Base-by-base conservation (phyloP, 2,797 vertebrate species). In the Syndactyla subalaris region DNA sequence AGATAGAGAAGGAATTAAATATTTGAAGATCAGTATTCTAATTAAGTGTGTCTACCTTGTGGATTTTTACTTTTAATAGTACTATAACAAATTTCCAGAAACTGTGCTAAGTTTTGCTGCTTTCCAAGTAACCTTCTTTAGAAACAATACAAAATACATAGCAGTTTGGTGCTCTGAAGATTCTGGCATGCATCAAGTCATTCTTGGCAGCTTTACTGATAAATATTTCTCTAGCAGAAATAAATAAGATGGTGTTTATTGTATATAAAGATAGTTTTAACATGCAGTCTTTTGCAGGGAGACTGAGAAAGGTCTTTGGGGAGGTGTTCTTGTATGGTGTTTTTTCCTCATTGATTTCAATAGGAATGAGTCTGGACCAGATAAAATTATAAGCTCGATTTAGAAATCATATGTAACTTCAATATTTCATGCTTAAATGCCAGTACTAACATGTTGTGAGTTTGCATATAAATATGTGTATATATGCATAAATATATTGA, bases 1-100 rank as follows among this genome's bases (percentile, higher is more conserved):
- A 83, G 85, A 59, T 24, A 82, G 59, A 78, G 48, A 70, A 86
- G 48, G 41, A 93, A 92, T 88, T 82, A 84, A 84, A 85, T 89
- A 29, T 84, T 73, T 84, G 55, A 39, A 63, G 20, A 36, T 5
- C 6, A 34, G 23, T 30, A 9, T 80, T 61, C 65, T 82, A 68
- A 55, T 74, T 86, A 84, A 70, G 38, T 20, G 34, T 55, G 8
- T 38, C 32, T 76, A 49, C n/a, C n/a, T 27, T 43, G 16, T 82
- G 62, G 29, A 32, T 67, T 65, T 93, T 94, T 88, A 78, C 57
- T 71, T 84, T 34, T 15, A 91, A 12, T 34, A 91, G 10, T 10
- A 14, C 13, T 59, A 8, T 32, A 81, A 68, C 10, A 54, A 14
- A 71, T 96, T 90, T 45, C 24, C 17, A n/a, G 63, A 84, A 90